phyloP scores from a whole-genome alignment of 2,113 vertebrate species.

The Malurus melanocephalus region DNA sequence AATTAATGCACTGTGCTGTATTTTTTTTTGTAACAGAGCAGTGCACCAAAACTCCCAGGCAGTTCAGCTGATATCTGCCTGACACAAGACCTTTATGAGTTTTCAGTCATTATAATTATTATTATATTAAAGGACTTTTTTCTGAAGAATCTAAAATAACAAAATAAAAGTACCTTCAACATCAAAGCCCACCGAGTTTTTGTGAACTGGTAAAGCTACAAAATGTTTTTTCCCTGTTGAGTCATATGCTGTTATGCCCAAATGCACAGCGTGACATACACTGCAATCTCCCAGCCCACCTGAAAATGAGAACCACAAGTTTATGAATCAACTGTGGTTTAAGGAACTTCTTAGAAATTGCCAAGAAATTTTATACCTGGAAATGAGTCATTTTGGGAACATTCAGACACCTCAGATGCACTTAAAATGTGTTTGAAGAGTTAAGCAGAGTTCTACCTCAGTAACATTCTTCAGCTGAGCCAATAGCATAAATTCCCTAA shows the following conservation, averaged over 20 bases:
- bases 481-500: neutral
- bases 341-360: neutral
- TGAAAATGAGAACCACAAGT: neutral
- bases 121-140: neutral
- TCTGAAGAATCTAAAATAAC: neutral
- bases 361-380: neutral
- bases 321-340: neutral
- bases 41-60: neutral
- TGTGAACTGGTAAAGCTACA: neutral
- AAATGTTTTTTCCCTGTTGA: neutral
- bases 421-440: neutral
- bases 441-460: neutral
- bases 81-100: neutral
- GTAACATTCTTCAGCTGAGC: neutral
- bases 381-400: neutral
- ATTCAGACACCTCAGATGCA: neutral
- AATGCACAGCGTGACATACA: neutral
- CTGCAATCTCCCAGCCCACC: neutral
- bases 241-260: neutral
- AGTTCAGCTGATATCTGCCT: rapidly evolving
- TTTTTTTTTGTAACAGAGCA: neutral
- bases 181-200: neutral
- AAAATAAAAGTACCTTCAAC: neutral
- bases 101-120: neutral
- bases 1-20: neutral